Base-by-base conservation (phyloP, 2,113 vertebrate species). In the Cephalophus harveyi region DNA sequence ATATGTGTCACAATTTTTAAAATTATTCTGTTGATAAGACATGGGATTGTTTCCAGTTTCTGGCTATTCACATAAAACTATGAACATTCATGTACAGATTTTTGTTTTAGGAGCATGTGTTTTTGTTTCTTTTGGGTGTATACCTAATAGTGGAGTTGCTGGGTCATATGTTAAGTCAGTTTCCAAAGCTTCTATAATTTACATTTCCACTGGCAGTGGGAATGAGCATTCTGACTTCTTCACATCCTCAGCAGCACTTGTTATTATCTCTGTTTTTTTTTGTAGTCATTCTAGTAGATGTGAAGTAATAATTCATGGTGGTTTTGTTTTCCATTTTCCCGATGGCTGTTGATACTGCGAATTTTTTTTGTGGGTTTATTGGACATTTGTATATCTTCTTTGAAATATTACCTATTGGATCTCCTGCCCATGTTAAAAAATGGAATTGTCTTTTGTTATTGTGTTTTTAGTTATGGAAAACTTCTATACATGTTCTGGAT, bases 41-140 rank as follows among this genome's bases (percentile, higher is more conserved):
- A 86, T 71, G 33, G 76, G 21, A 52, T 94, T 94, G 21, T 94
- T 96, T 96, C 57, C 28, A 86, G 19, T 71, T 96, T 96, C 50
- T 50, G 40, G 4, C 36, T 79, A 15, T 81, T 94, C 14, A 87
- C 1, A 71, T 78, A 90, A 79, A 81, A n/a, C 67, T 94, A 0
- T 59, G 57, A 79, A 59, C 14, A 50, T 81, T 90, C 50, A 54
- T 28, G 7, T 81, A 86, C 15, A 90, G 19, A n/a, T 90, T 94
- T 94, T 94, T 86, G 33, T 94, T 85, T 28, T 86, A 36, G 36
- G 27, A 28, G 60, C 50, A 60, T 7, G 2, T 92, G 11, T 71
- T 91, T 87, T 57, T 15, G 28, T 91, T 94, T 81, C 30, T 94
- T 14, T 79, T 79, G 28, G 33, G 7, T 91, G 12, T 94, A 6